Percentiles rank a stretch among this genome's conserved stretches.
Evolutionary conservation across 2,888 invertebrate genomes (phyloP).

Genomic region (Chirona hameri): DNA sequence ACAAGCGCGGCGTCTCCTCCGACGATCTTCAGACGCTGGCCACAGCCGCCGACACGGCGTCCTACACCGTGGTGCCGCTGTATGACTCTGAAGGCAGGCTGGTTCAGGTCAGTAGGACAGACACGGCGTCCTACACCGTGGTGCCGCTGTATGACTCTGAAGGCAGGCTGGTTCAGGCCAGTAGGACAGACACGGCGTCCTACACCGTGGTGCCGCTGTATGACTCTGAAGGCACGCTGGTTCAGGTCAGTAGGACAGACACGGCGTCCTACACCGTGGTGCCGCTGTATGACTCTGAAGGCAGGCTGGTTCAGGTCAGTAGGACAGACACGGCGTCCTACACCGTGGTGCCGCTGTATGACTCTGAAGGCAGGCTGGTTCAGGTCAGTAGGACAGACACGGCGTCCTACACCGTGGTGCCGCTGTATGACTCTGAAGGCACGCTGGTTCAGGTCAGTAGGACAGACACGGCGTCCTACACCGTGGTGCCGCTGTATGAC

Average conservation of each 20-base stretch:
- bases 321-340: not conserved
- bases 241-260: no score
- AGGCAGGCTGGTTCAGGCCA: no score
- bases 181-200: not conserved
- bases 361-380: not conserved
- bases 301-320: no score
- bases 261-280: not conserved
- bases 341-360: not conserved
- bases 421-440: not conserved
- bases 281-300: not conserved
- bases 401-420: not conserved
- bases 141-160: not conserved
- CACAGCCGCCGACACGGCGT: not conserved
- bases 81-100: not conserved
- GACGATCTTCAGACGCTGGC: not conserved
- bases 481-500: not conserved
- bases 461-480: not conserved
- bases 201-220: not conserved
- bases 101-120: not conserved
- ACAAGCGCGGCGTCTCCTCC: not conserved
- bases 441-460: no score
- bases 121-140: not conserved
- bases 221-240: not conserved
- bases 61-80: not conserved
- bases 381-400: no score